phyloP scores from a whole-genome alignment of 2,797 vertebrate species.

The Kryptolebias ocellatus region DNA sequence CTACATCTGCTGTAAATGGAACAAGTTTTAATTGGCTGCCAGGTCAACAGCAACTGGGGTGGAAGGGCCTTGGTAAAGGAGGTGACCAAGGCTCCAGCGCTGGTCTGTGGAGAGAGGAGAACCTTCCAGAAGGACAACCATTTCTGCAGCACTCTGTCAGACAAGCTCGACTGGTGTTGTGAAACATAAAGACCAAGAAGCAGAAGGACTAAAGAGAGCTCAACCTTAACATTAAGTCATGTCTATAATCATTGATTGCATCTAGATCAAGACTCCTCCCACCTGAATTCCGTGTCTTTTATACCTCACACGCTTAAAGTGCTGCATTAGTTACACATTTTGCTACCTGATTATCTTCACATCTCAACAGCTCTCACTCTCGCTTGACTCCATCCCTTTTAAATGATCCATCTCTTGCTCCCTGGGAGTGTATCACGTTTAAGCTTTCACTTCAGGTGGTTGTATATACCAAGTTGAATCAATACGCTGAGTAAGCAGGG shows the following conservation, averaged over 20 bases:
- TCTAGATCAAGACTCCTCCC: neutral
- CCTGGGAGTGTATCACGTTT: conserved; percentile 7
- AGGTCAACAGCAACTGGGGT: too few species aligned
- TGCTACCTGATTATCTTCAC: conserved; percentile 18
- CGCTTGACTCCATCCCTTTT: conserved; percentile 8
- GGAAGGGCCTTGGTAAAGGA: too few species aligned
- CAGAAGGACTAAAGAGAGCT: too few species aligned
- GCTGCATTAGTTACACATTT: conserved; percentile 16
- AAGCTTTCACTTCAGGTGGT: conserved; percentile 25
- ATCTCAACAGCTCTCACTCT: neutral
- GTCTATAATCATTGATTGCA: neutral
- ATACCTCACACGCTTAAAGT: neutral
- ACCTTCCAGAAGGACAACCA: too few species aligned
- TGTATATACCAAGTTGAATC: conserved; percentile 38
- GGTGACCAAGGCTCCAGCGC: too few species aligned
- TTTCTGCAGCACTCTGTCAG: too few species aligned
- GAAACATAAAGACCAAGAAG: too few species aligned
- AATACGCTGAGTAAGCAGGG: conserved; percentile 55
- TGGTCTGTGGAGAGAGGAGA: too few species aligned
- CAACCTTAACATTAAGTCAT: too few species aligned
- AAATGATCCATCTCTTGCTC: conserved; percentile 8
- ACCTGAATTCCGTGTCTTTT: conserved; percentile 5
- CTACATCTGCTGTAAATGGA: neutral
- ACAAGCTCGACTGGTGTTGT: too few species aligned
- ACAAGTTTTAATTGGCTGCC: neutral